These are phyloP conservation scores for Bovichtus diacanthus DNA, from an alignment of 2,797 vertebrate species.

Conservation along the genomic window DNA sequence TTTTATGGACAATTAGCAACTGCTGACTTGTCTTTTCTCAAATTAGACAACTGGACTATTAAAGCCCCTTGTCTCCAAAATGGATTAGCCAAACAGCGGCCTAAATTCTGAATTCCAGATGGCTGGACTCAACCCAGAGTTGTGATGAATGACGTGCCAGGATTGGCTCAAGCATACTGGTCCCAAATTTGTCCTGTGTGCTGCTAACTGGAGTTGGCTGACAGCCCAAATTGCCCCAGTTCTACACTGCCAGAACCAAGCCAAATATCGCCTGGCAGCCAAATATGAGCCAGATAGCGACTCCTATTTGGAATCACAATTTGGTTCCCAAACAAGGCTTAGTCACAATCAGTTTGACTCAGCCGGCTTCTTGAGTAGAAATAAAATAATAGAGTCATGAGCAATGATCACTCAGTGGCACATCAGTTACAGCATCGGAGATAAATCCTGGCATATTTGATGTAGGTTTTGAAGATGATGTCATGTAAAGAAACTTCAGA, in stretches of 20 bases:
- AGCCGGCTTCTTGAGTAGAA: background rate
- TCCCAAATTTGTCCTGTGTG: slow-evolving; percentile 30
- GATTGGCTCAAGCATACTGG: slow-evolving; percentile 7
- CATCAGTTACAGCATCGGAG: background rate
- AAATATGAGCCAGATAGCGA: background rate
- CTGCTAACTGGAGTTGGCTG: slow-evolving; percentile 33
- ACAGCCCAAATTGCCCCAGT: slow-evolving; percentile 7
- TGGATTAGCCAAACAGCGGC: background rate
- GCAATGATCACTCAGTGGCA: background rate
- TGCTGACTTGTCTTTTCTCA: background rate
- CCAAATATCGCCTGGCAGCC: slow-evolving; percentile 30
- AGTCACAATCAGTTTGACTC: background rate
- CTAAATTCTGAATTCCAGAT: slow-evolving; percentile 22
- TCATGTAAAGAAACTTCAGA: background rate
- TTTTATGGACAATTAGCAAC: background rate
- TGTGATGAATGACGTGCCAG: slow-evolving; percentile 25
- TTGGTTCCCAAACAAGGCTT: background rate
- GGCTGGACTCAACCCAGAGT: slow-evolving; percentile 20
- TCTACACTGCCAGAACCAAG: background rate
- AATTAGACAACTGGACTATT: slow-evolving; percentile 18
- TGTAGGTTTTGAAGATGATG: background rate
- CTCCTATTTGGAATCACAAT: background rate
- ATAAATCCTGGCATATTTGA: background rate
- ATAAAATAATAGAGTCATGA: background rate
- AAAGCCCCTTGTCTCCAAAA: slow-evolving; percentile 10